Conservation (phyloP, 1,140 invertebrate species). For the Drosophila auraria region DNA sequence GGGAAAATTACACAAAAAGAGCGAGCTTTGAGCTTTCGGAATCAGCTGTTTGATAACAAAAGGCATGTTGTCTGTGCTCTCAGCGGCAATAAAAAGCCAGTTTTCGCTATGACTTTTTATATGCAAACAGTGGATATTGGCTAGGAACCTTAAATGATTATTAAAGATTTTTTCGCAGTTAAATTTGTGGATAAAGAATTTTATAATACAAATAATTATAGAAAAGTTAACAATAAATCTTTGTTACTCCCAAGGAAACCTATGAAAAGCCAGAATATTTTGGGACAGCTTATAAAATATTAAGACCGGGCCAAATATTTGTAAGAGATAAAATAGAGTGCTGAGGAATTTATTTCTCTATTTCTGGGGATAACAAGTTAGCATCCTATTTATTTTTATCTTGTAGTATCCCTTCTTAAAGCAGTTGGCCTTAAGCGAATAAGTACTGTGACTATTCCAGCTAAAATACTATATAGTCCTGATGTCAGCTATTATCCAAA, state of each 20-base stretch:
- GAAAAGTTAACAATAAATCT: too few species aligned
- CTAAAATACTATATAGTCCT: conserved; percentile 12
- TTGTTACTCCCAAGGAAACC: too few species aligned
- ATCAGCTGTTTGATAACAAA: conserved; percentile 44
- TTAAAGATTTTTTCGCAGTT: background rate
- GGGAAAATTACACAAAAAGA: conserved; percentile 3
- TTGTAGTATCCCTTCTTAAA: background rate
- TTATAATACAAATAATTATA: too few species aligned
- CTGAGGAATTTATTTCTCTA: background rate
- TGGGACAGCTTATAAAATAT: background rate
- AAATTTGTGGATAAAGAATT: too few species aligned
- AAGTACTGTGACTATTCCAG: conserved; percentile 3
- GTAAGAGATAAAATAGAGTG: background rate
- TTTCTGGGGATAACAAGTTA: too few species aligned
- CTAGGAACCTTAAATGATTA: background rate
- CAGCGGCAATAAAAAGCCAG: conserved; percentile 5
- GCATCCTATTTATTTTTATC: background rate
- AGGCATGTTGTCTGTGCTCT: background rate
- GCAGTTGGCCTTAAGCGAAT: background rate
- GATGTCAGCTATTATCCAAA: conserved; percentile 20
- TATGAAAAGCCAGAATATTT: background rate
- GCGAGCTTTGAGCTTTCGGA: conserved; percentile 40
- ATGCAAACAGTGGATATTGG: conserved; percentile 12
- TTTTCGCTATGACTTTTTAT: conserved; percentile 6
- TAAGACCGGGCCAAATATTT: background rate